Conservation (phyloP, 2,797 vertebrate species). For the Syngnathus rostellatus region DNA sequence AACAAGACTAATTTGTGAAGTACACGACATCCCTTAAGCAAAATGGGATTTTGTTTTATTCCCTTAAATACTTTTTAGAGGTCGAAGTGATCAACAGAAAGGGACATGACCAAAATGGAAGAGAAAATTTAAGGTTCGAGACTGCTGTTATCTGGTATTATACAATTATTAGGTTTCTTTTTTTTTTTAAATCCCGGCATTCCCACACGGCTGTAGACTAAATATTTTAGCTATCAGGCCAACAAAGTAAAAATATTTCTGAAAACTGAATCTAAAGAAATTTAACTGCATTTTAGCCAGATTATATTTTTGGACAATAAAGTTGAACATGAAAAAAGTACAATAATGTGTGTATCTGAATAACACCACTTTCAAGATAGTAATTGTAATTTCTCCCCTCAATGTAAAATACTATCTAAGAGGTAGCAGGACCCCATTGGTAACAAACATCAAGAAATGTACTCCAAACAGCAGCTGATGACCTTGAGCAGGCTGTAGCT, state of each 20-base stretch:
- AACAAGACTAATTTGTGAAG: neutral
- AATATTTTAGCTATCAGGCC: neutral
- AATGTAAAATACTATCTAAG: neutral
- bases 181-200: neutral
- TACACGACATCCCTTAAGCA: neutral
- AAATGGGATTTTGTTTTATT: neutral
- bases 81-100: neutral
- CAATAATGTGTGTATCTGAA: neutral
- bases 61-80: neutral
- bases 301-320: no score
- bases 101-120: neutral
- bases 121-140: neutral
- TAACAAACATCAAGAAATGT: neutral
- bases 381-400: neutral
- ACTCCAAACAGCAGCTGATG: neutral
- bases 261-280: no score
- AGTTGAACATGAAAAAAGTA: neutral
- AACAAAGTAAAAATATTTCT: neutral
- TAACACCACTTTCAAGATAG: no score
- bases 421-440: neutral
- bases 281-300: no score
- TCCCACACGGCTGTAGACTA: neutral
- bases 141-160: neutral
- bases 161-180: neutral
- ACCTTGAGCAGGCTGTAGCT: neutral